These are phyloP conservation scores for Pachyrhynchus sulphureomaculatus DNA, from an alignment of 1,140 invertebrate species.

Conservation along the genomic window DNA sequence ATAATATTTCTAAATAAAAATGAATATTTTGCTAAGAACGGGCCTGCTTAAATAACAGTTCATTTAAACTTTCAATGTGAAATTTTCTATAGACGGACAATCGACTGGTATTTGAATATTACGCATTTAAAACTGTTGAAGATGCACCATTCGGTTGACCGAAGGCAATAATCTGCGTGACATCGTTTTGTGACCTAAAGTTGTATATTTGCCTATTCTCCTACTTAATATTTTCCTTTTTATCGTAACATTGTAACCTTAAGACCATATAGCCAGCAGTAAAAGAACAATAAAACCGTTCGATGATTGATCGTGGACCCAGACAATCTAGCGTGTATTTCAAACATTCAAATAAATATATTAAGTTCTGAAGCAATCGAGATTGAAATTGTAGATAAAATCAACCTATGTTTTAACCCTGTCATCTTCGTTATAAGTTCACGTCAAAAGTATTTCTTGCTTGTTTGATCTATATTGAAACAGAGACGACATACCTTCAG, in stretches of 20 bases:
- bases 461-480: conserved; percentile 28
- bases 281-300: conserved; percentile 19
- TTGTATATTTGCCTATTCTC: conserved; percentile 9
- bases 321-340: conserved; percentile 24
- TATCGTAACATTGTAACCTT: neutral
- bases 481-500: neutral
- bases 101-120: too few species aligned
- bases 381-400: conserved; percentile 19
- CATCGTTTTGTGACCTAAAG: conserved; percentile 6
- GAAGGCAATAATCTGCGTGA: neutral
- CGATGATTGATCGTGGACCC: conserved; percentile 17
- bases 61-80: too few species aligned
- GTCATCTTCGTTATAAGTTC: conserved; percentile 23
- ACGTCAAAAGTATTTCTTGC: conserved; percentile 14
- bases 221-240: neutral
- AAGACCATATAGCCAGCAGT: neutral
- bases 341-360: conserved; percentile 30
- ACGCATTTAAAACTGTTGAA: conserved; percentile 7
- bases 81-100: too few species aligned
- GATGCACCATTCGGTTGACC: neutral
- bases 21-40: too few species aligned
- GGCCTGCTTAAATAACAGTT: too few species aligned
- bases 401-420: conserved; percentile 25
- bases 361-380: conserved; percentile 20
- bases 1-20: too few species aligned